Evolutionary conservation across 2,113 vertebrate genomes (phyloP), one percentile per base, ranked within the genome.

Genomic region (Xiphophorus hellerii): DNA sequence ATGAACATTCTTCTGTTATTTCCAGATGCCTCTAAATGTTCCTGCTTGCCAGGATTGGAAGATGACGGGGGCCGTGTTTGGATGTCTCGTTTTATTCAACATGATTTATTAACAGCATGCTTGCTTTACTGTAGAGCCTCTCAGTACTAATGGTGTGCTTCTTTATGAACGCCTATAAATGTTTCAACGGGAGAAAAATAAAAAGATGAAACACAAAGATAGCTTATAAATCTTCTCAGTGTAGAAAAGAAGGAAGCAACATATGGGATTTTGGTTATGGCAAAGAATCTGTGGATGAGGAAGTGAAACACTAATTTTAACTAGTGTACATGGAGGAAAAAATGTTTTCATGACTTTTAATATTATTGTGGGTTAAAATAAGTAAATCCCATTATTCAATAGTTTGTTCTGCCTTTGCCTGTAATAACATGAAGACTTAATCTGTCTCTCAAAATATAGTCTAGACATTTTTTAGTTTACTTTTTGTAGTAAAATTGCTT

Each of bases 81-180:
- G 76, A 87, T 89, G 83, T 92, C 84, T 89, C 68, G 85, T 89
- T 92, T 92, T 86, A 90, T 91, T 82, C 90, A 88, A 88, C 83
- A 77, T 87, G 88, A 93, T 94, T 94, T 93, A 93, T 92, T 89
- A 88, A 91, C 85, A 81, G 72, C 71, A 71, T 85, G 81, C 86
- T 91, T 89, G 87, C 79, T 84, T 83, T 88, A 90, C 76, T 84
- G 78, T 83, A 73, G 88, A 90, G 88, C 77, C 86, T 90, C 91
- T 92, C 85, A 85, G 77, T 76, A 81, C 64, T 93, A 92, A 93
- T 90, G 88, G 92, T 81, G 83, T 91, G 87, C 90, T 89, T 91
- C 86, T 93, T 92, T 90, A 93, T 90, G 91, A 88, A 92, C 66
- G 81, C 73, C 91, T 86, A 91, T 93, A 92, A 93, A 93, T 91